Percentiles rank a stretch among this genome's conserved stretches.
Evolutionary conservation across 2,113 vertebrate genomes (phyloP).

Genomic region (Colaptes auratus): DNA sequence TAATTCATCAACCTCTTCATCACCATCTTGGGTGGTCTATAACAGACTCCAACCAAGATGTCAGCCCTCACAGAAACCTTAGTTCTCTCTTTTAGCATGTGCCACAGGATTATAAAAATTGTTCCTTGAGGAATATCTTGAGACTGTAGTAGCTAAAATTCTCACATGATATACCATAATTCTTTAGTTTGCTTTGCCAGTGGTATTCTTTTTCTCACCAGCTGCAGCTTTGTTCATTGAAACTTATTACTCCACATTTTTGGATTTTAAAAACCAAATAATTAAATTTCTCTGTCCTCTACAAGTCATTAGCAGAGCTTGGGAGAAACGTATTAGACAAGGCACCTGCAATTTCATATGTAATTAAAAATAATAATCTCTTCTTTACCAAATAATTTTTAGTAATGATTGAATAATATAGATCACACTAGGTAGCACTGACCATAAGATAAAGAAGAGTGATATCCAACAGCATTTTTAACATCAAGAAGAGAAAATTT

Average conservation of each 20-base stretch:
- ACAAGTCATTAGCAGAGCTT: conserved; percentile 57
- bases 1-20: too few species aligned
- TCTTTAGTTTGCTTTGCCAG: conserved; percentile 46
- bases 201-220: conserved; percentile 17
- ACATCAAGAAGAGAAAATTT: conserved; percentile 69
- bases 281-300: conserved; percentile 23
- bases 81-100: background rate
- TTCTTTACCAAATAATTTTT: conserved; percentile 37
- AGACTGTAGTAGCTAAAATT: conserved; percentile 41
- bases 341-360: conserved; percentile 45
- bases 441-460: conserved; percentile 62
- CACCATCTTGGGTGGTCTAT: too few species aligned
- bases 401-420: conserved; percentile 51
- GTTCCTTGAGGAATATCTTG: conserved; percentile 52
- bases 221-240: background rate
- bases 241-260: background rate
- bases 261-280: background rate
- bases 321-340: conserved; percentile 49
- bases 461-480: conserved; percentile 69
- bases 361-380: background rate
- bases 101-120: conserved; percentile 52
- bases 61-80: background rate
- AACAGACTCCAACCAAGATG: too few species aligned
- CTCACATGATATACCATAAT: background rate
- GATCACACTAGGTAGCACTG: conserved; percentile 60